A percentile compares a stretch with the other conserved stretches of the same genome.
Conservation (phyloP, 1,140 invertebrate species). For the Drosophila lini region DNA sequence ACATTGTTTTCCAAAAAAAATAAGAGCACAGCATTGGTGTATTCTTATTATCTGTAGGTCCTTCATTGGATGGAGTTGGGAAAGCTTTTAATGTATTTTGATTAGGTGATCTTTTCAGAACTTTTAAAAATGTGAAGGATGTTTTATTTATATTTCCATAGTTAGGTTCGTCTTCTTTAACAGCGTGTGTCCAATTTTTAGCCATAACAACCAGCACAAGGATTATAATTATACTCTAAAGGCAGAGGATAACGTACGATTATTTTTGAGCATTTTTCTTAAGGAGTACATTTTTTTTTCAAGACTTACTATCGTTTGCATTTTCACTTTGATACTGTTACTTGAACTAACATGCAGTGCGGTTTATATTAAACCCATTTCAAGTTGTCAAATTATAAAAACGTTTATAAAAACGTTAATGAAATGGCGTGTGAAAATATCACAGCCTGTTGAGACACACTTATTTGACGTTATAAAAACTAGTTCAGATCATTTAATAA, state of each 20-base stretch:
- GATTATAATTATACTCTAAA: not conserved
- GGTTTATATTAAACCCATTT: slow-evolving; percentile 2
- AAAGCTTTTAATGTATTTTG: not conserved
- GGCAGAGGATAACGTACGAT: not conserved
- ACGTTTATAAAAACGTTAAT: not conserved
- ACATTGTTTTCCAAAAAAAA: not conserved
- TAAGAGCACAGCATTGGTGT: too few relatives aligned
- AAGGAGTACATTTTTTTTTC: not conserved
- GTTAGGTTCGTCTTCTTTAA: not conserved
- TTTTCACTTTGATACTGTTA: slow-evolving; percentile 13
- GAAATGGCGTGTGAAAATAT: not conserved
- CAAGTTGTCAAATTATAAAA: slow-evolving; percentile 1
- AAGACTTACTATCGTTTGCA: slow-evolving; percentile 5
- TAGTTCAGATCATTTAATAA: not conserved
- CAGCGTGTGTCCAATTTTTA: not conserved
- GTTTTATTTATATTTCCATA: not conserved
- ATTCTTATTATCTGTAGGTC: not conserved
- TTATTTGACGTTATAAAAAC: not conserved
- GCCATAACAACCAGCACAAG: slow-evolving; percentile 1
- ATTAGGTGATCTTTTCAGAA: not conserved
- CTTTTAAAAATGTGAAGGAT: not conserved
- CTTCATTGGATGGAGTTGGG: not conserved
- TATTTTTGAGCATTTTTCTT: not conserved
- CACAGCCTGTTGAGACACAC: not conserved
- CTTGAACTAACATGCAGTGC: not conserved